Evolutionary conservation across 2,888 invertebrate species (phyloP).

Genomic region (Hirtodrosophila cameraria): DNA sequence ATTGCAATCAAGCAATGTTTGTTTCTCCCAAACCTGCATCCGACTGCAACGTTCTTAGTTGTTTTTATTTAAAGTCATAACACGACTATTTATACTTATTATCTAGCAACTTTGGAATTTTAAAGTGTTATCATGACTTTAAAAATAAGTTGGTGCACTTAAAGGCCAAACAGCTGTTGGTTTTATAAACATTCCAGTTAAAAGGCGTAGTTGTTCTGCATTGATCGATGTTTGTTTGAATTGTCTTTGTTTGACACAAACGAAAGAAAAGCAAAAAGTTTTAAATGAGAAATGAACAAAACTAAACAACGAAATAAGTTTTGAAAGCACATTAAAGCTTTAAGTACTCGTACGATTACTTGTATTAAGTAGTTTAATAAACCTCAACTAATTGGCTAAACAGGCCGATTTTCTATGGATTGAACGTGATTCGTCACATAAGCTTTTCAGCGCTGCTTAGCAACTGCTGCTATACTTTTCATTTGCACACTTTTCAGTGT

Average conservation of each 20-base stretch:
- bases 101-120: constrained; percentile 33
- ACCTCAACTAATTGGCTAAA: constrained; percentile 28
- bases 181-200: constrained; percentile 15
- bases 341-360: neutral
- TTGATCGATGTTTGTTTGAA: constrained; percentile 35
- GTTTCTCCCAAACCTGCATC: too few species aligned
- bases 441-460: constrained; percentile 9
- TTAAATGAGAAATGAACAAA: too few species aligned
- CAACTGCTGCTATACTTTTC: constrained; percentile 24
- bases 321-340: neutral
- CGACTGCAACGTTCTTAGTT: too few species aligned
- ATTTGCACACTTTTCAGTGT: neutral
- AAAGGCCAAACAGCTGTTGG: neutral
- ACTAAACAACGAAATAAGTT: too few species aligned
- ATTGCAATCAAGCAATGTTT: too few species aligned
- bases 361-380: neutral
- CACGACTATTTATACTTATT: constrained; percentile 46
- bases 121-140: constrained; percentile 31
- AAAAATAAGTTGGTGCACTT: constrained; percentile 12
- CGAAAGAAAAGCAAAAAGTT: too few species aligned
- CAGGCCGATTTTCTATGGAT: constrained; percentile 14
- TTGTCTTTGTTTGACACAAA: constrained; percentile 17
- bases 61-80: neutral
- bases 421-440: constrained; percentile 10
- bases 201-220: constrained; percentile 16